Base-by-base conservation (phyloP, 1,140 invertebrate species). In the Drusus annulatus region DNA sequence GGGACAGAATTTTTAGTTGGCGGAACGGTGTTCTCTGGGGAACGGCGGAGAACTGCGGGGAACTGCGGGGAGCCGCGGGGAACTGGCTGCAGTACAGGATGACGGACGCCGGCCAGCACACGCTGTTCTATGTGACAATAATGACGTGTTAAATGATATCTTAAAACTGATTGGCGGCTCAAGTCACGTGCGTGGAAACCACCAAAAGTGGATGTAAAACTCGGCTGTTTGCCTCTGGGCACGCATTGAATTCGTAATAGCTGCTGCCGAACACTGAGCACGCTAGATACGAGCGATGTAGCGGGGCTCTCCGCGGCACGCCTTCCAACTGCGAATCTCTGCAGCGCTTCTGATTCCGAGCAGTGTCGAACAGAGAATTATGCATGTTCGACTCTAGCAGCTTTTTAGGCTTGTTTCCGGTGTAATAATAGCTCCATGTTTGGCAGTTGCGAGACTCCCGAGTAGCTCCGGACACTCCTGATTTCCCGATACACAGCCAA, bases 131-230 rank as follows among this genome's bases (percentile, higher is more conserved):
- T 60, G 56, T 23, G n/a, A 63, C 65, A 69, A 69, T 69, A 69
- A 69, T 69, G 65, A 50, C 65, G 65, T 69, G 65, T 69, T 50
- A 69, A 69, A 69, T 21, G 65, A 69, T 69, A 36, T 69, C 65
- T 51, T 69, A 17, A 23, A 69, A 65, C 62, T 65, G 62, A 69
- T 69, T 69, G 17, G 31, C 16, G 17, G 31, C 31, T 50, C 62
- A 50, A 19, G 62, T 79, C 81, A 82, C 81, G 81, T 54, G 25
- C 77, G 65, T 45, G 28, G 75, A 79, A 77, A 82, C 81, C 78
- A 82, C 81, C 81, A 82, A 82, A 82, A 82, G 75, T 80, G 81
- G 81, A 76, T 82, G 80, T 81, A 76, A 79, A 81, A 79, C 77
- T 77, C 60, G 58, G 75, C 62, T 78, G 80, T 81, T 74, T 62